Percentiles rank a stretch among this genome's conserved stretches.
phyloP scores from a whole-genome alignment of 1,140 invertebrate genomes.

The Eupeodes corollae region DNA sequence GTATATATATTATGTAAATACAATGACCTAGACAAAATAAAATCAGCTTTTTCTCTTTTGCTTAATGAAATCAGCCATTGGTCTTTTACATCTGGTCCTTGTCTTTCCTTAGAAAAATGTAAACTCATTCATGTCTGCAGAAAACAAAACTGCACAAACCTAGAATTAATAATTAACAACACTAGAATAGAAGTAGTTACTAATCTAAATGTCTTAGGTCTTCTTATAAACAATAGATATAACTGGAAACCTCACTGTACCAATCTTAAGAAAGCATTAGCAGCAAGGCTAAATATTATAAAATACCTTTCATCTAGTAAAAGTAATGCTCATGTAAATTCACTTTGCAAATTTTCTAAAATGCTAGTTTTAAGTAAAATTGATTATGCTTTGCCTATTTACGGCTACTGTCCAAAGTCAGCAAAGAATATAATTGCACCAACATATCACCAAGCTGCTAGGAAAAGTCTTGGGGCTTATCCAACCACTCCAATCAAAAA shows the following conservation, averaged over 20 bases:
- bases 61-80: slow-evolving; percentile 1
- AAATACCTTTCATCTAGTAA: slow-evolving; percentile 2
- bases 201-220: slow-evolving; percentile 2
- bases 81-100: neutral
- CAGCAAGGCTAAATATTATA: slow-evolving; percentile 1
- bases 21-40: neutral
- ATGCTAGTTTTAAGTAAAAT: slow-evolving; percentile 2
- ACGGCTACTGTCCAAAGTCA: neutral
- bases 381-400: neutral
- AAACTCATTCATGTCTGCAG: slow-evolving; percentile 3
- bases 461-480: neutral
- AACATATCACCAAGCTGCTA: neutral
- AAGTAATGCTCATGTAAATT: neutral
- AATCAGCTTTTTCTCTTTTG: neutral
- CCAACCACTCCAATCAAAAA: slow-evolving; percentile 1
- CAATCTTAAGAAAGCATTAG: neutral
- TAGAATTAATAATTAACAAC: slow-evolving; percentile 3
- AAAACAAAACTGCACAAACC: neutral
- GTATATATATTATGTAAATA: neutral
- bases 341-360: slow-evolving; percentile 1
- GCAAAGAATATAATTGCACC: neutral
- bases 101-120: slow-evolving; percentile 4
- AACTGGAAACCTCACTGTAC: neutral
- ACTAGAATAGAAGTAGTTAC: neutral
- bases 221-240: slow-evolving; percentile 1